A percentile compares a stretch with the other conserved stretches of the same genome.
phyloP scores from a whole-genome alignment of 2,888 invertebrate genomes.

The Aphidoletes aphidimyza region DNA sequence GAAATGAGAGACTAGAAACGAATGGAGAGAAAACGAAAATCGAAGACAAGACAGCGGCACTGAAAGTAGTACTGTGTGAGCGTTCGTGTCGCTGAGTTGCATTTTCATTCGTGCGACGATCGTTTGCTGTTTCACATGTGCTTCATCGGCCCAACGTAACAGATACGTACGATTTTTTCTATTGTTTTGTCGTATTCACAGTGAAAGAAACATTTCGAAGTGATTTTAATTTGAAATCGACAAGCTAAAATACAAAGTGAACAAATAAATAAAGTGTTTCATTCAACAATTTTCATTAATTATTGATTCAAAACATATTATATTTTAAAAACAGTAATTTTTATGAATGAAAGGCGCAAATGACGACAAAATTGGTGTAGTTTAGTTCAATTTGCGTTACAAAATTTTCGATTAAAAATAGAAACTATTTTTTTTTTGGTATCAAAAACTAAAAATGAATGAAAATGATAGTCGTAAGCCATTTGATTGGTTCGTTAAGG shows the following conservation, averaged over 20 bases:
- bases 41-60: not conserved
- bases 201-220: too few relatives aligned
- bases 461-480: not conserved
- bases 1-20: not conserved
- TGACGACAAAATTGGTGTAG: too few relatives aligned
- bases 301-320: too few relatives aligned
- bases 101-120: constrained; percentile 22
- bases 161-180: not conserved
- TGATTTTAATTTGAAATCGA: too few relatives aligned
- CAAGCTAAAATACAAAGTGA: not conserved
- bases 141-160: not conserved
- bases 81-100: constrained; percentile 9
- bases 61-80: constrained; percentile 24
- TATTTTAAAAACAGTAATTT: too few relatives aligned
- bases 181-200: too few relatives aligned
- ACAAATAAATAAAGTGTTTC: too few relatives aligned
- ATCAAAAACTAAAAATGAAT: not conserved
- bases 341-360: too few relatives aligned
- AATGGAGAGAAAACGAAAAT: not conserved
- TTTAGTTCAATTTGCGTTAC: not conserved
- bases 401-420: not conserved
- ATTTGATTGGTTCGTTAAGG: not conserved
- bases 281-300: too few relatives aligned
- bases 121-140: not conserved
- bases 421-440: not conserved